phyloP scores from a whole-genome alignment of 2,888 invertebrate species.

The Xestia ashworthii region DNA sequence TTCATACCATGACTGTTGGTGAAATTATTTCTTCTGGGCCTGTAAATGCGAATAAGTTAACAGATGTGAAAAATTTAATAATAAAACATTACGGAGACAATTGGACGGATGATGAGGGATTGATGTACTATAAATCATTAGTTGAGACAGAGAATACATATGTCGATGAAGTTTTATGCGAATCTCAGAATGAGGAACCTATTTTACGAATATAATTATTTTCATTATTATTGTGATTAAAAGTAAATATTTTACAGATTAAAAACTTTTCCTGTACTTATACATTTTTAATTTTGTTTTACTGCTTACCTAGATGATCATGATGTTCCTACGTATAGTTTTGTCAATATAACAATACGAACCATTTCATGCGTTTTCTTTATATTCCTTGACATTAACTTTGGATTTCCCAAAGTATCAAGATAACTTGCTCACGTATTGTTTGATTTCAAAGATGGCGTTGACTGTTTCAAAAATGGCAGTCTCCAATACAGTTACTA shows the following conservation, averaged over 20 bases:
- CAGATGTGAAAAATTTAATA: conserved; percentile 41
- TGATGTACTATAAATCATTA: conserved; percentile 37
- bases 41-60: conserved; percentile 33
- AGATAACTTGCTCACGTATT: too few relatives aligned
- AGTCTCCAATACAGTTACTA: too few relatives aligned
- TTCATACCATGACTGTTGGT: conserved; percentile 23
- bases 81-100: conserved; percentile 39
- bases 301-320: background rate
- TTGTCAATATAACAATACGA: conserved; percentile 8
- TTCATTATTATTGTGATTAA: conserved; percentile 23
- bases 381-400: conserved; percentile 3
- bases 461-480: too few relatives aligned
- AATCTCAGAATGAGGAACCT: conserved; percentile 28
- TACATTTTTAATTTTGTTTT: too few relatives aligned
- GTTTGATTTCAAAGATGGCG: too few relatives aligned
- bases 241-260: background rate
- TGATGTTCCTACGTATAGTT: conserved; percentile 17
- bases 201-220: conserved; percentile 24
- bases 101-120: conserved; percentile 36
- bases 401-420: too few relatives aligned
- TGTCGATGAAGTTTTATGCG: conserved; percentile 24
- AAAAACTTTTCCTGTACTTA: too few relatives aligned
- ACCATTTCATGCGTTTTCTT: conserved; percentile 18
- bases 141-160: conserved; percentile 24
- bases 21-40: conserved; percentile 35